These are phyloP conservation scores for Bubo bubo DNA, from an alignment of 2,113 vertebrate genomes.

Conservation along the genomic window DNA sequence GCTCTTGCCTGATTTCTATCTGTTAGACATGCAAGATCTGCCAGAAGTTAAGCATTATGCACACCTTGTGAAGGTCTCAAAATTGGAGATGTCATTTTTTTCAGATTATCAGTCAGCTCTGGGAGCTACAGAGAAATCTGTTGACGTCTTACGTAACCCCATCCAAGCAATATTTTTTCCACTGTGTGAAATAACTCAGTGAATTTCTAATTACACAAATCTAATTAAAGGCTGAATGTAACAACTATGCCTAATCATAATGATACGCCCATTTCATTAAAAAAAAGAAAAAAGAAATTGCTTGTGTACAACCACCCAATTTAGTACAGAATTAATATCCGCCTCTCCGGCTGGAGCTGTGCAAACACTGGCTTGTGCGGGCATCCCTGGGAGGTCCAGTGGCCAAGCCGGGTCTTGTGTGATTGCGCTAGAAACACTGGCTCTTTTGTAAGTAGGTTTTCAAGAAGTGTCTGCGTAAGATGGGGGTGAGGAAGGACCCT, in stretches of 20 bases:
- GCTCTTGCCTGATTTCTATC: not conserved
- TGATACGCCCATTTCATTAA: constrained; percentile 2
- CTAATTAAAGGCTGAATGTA: constrained; percentile 39
- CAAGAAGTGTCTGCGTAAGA: not conserved
- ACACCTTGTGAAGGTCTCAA: not conserved
- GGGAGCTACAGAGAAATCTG: not conserved
- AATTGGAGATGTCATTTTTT: not conserved
- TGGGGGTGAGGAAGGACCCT: not conserved
- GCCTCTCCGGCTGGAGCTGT: not conserved
- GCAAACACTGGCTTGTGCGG: fast-evolving
- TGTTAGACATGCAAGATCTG: not conserved
- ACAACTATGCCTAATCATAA: not conserved
- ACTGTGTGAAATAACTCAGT: not conserved
- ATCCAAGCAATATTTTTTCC: not conserved
- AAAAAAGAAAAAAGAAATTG: not conserved
- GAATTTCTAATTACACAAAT: constrained; percentile 33
- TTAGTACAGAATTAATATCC: not conserved
- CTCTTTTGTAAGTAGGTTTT: not conserved
- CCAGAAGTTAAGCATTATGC: not conserved
- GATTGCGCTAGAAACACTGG: fast-evolving
- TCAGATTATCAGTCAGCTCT: not conserved
- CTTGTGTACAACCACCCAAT: not conserved
- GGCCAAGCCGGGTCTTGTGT: fast-evolving
- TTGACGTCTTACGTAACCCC: fast-evolving
- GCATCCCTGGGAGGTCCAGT: fast-evolving